These are phyloP conservation scores for Prunella himalayana DNA, from an alignment of 2,113 vertebrate genomes.

Conservation along the genomic window DNA sequence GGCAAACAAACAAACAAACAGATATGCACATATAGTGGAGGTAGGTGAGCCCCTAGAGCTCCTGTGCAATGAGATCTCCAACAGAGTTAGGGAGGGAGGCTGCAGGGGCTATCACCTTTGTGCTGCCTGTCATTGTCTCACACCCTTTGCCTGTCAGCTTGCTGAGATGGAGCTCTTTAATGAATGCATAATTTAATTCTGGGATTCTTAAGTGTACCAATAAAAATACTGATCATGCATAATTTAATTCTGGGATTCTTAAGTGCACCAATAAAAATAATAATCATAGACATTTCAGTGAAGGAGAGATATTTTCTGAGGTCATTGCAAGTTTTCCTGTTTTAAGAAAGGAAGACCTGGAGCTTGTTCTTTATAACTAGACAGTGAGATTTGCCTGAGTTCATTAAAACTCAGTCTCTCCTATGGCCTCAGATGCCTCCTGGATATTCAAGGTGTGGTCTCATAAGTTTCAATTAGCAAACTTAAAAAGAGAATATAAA, in stretches of 20 bases:
- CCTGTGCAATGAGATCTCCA: not conserved
- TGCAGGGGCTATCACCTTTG: not conserved
- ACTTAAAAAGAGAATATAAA: not conserved
- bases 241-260: not conserved
- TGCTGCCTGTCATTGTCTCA: not conserved
- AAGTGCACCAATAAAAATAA: not conserved
- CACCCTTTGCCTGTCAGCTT: not conserved
- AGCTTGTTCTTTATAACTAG: not conserved
- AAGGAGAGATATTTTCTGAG: not conserved
- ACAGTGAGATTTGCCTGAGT: not conserved
- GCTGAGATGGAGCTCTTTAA: not conserved
- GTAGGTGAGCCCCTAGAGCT: not conserved
- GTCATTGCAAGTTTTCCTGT: not conserved
- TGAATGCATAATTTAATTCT: not conserved
- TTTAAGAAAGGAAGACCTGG: not conserved
- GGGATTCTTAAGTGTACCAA: not conserved
- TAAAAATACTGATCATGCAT: not conserved
- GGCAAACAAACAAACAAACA: not conserved
- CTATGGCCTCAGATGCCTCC: not conserved
- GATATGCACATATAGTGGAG: not conserved
- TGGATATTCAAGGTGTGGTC: not conserved
- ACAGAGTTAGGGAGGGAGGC: not conserved
- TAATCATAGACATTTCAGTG: not conserved
- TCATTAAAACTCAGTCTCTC: not conserved
- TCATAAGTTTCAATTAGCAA: not conserved